Percentiles rank a stretch among this genome's conserved stretches.
Evolutionary conservation across 30 jellyfish, hydroid and myxozoan genomes (phyloP).

Genomic region (Rhopilema esculentum): DNA sequence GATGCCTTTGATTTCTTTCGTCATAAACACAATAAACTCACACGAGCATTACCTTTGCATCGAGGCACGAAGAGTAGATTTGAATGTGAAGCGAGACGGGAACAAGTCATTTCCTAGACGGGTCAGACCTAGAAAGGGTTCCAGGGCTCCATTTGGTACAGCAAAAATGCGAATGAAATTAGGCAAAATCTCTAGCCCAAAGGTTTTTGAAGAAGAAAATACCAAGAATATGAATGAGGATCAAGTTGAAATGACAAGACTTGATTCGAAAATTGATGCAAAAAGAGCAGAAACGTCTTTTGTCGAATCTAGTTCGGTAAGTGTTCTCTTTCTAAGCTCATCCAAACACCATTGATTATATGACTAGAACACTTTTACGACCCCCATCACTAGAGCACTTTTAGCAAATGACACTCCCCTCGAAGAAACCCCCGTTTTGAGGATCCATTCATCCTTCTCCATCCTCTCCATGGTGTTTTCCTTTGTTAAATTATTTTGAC

Average conservation of each 20-base stretch:
- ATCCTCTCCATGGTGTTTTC: no score
- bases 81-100: conserved; percentile 15
- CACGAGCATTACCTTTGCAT: conserved; percentile 68
- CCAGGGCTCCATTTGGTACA: conserved; percentile 14
- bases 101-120: conserved; percentile 38
- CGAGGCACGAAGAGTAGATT: conserved; percentile 4
- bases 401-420: no score
- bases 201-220: conserved; percentile 9
- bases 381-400: no score
- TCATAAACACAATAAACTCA: conserved; percentile 59
- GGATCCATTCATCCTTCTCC: no score
- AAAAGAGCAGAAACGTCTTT: conserved; percentile 30
- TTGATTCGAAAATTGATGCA: conserved; percentile 19
- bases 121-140: neutral
- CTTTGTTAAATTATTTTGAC: no score
- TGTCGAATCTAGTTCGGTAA: neutral
- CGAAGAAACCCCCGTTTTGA: no score
- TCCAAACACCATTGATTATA: no score
- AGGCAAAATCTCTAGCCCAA: neutral
- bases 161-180: conserved; percentile 4
- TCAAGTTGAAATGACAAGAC: neutral
- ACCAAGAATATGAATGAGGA: neutral
- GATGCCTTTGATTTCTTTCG: conserved; percentile 42
- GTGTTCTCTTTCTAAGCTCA: neutral
- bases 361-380: no score